Conservation (phyloP, 2,797 vertebrate genomes). For the Pangasius mekongensis region DNA sequence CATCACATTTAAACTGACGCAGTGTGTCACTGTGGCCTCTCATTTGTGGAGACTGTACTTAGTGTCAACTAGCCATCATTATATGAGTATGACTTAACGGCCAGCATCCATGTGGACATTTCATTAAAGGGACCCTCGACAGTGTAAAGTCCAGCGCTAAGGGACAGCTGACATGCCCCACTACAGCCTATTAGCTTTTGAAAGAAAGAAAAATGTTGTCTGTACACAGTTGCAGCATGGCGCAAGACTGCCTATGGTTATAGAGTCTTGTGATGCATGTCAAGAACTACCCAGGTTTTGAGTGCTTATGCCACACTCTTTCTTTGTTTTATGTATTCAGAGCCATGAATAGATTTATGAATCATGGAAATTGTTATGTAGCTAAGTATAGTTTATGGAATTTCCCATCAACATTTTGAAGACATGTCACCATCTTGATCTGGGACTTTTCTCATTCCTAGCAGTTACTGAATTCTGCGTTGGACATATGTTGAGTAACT, state of each 20-base stretch:
- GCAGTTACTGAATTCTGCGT: conserved; percentile 30
- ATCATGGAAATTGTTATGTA: conserved; percentile 31
- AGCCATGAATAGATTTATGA: conserved; percentile 20
- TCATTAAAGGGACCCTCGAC: conserved; percentile 49
- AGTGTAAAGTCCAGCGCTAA: conserved; percentile 33
- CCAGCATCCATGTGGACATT: conserved; percentile 37
- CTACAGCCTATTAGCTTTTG: conserved; percentile 24
- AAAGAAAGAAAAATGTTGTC: conserved; percentile 27
- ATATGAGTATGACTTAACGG: conserved; percentile 37
- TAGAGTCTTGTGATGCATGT: neutral
- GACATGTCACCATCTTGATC: conserved; percentile 29
- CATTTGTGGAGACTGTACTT: conserved; percentile 35
- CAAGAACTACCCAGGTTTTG: neutral
- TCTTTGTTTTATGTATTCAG: neutral
- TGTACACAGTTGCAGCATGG: neutral
- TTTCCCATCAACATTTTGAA: conserved; percentile 43
- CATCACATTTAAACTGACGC: conserved; percentile 19
- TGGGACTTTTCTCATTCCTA: conserved; percentile 51
- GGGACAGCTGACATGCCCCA: conserved; percentile 49
- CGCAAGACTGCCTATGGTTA: neutral
- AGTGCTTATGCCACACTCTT: neutral
- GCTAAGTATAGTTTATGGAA: conserved; percentile 38
- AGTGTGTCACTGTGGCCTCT: conserved; percentile 11
- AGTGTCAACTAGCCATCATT: conserved; percentile 50
- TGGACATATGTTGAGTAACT: conserved; percentile 18